Percentiles rank a stretch among this genome's conserved stretches.
phyloP scores from a whole-genome alignment of 2,797 vertebrate genomes.

The Borostomias antarcticus region DNA sequence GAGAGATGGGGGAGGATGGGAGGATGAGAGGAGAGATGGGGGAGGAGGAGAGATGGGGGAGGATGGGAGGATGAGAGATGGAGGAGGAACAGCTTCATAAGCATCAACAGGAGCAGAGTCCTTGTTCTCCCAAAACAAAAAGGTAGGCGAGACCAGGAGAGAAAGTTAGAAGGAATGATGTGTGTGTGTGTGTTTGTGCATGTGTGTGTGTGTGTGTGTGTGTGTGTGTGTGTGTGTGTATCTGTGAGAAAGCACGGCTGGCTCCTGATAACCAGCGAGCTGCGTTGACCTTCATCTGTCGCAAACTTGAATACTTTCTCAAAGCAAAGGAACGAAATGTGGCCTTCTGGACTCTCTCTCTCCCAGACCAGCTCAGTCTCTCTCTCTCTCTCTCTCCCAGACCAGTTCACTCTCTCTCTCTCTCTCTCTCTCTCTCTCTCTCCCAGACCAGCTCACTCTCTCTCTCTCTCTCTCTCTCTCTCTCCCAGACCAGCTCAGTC shows the following conservation, averaged over 20 bases:
- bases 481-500: conserved; percentile 49
- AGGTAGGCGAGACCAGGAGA: conserved; percentile 14
- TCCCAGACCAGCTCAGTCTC: conserved; percentile 45
- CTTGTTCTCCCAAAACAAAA: too few relatives aligned
- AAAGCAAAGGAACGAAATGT: too few relatives aligned
- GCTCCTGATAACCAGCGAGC: conserved; percentile 47
- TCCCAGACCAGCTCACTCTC: conserved; percentile 45
- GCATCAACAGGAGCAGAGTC: too few relatives aligned
- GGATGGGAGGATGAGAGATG: too few relatives aligned
- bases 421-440: too few relatives aligned
- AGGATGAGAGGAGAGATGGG: too few relatives aligned
- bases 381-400: conserved; percentile 50
- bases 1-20: too few relatives aligned
- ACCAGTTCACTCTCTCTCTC: too few relatives aligned
- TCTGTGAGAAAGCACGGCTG: conserved; percentile 27
- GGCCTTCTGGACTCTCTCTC: too few relatives aligned
- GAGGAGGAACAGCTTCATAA: too few relatives aligned
- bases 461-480: too few relatives aligned
- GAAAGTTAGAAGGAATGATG: conserved; percentile 30
- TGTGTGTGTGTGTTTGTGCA: conserved; percentile 23
- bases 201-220: conserved; percentile 14
- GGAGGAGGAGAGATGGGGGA: too few relatives aligned
- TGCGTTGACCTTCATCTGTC: conserved; percentile 59
- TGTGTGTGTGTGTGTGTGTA: conserved; percentile 1
- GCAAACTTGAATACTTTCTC: conserved; percentile 40